Conservation (phyloP, 2,888 invertebrate species). For the Anarsia innoxiella region DNA sequence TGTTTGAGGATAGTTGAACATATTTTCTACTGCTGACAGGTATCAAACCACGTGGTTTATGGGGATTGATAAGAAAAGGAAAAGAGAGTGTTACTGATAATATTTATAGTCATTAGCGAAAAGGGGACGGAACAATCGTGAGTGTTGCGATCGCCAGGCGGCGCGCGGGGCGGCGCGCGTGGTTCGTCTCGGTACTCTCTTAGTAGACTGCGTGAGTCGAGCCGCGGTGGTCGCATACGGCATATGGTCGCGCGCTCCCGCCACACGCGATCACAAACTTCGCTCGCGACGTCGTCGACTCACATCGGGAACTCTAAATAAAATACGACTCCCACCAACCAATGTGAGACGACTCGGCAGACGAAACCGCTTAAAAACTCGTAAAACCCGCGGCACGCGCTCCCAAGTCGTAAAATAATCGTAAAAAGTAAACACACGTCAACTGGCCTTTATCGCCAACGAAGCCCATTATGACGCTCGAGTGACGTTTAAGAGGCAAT, state of each 20-base stretch:
- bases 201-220: slow-evolving; percentile 81
- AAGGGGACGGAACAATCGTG: slow-evolving; percentile 72
- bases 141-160: slow-evolving; percentile 57
- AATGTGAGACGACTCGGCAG: slow-evolving; percentile 46
- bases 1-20: too few relatives aligned
- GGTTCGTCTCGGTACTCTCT: slow-evolving; percentile 58
- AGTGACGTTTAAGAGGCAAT: slow-evolving; percentile 74
- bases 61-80: slow-evolving; percentile 65
- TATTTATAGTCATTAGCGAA: slow-evolving; percentile 74
- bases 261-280: slow-evolving; percentile 62
- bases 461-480: slow-evolving; percentile 72
- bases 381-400: slow-evolving; percentile 71
- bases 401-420: slow-evolving; percentile 71
- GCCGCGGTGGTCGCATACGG: slow-evolving; percentile 73
- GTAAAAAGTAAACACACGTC: slow-evolving; percentile 75
- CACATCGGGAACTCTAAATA: slow-evolving; percentile 34
- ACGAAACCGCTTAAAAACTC: slow-evolving; percentile 65
- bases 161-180: slow-evolving; percentile 78
- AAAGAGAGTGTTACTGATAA: slow-evolving; percentile 71
- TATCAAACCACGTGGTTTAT: slow-evolving; percentile 59
- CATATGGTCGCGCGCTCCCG: slow-evolving; percentile 50
- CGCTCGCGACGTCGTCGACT: slow-evolving; percentile 51
- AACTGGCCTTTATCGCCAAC: slow-evolving; percentile 70
- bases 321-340: slow-evolving; percentile 27
- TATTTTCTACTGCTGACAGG: too few relatives aligned